Conservation (phyloP, 2,888 invertebrate species). For the Augiades crinisus region DNA sequence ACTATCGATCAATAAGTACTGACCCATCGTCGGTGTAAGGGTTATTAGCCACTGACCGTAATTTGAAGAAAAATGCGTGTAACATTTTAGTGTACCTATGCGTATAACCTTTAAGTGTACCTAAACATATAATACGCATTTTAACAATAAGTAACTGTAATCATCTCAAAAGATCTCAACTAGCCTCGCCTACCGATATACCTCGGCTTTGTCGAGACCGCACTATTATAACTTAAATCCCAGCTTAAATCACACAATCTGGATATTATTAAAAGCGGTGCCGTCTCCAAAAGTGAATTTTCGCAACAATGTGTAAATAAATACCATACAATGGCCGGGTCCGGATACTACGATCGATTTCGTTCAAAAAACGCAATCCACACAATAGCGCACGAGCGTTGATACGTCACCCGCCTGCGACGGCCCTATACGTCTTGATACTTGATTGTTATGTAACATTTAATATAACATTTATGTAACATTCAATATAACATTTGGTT, state of each 20-base stretch:
- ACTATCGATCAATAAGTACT: too few relatives aligned
- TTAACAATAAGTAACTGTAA: too few relatives aligned
- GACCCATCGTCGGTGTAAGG: too few relatives aligned
- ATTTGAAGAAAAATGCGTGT: too few relatives aligned
- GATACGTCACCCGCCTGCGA: conserved; percentile 53
- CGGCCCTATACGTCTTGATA: conserved; percentile 48
- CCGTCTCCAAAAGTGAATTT: conserved; percentile 27
- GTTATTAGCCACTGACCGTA: too few relatives aligned
- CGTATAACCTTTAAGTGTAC: too few relatives aligned
- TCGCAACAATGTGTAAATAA: conserved; percentile 62
- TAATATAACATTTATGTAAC: not conserved
- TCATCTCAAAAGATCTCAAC: too few relatives aligned
- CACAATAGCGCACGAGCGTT: conserved; percentile 70
- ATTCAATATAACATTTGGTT: too few relatives aligned
- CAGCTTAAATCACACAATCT: conserved; percentile 14
- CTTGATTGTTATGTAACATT: conserved; percentile 14
- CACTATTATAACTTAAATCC: conserved; percentile 10
- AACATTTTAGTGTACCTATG: too few relatives aligned
- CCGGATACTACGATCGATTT: conserved; percentile 69
- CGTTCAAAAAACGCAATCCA: conserved; percentile 74
- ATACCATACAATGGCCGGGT: conserved; percentile 54
- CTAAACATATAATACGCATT: too few relatives aligned
- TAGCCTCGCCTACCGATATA: not conserved
- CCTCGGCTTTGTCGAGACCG: conserved; percentile 5
- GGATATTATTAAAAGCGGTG: conserved; percentile 14